Evolutionary conservation across 2,113 vertebrate species (phyloP), one percentile per base, ranked within the genome.

Genomic region (Gymnorhina tibicen): DNA sequence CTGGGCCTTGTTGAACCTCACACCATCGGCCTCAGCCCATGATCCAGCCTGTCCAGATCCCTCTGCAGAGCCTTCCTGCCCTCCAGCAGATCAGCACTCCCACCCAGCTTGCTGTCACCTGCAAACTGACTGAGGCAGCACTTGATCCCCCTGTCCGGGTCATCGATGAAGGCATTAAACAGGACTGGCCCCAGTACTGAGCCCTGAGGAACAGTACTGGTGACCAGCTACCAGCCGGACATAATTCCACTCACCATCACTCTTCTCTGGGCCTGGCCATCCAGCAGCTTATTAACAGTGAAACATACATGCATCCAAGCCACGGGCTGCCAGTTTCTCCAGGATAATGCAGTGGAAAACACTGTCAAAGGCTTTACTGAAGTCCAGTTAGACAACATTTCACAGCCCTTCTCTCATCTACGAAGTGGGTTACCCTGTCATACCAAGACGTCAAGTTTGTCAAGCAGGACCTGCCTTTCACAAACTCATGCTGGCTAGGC

Each of bases 101-200:
- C 13, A 67, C 9, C 16, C 78, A 75, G 28, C 14, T 10, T 18
- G 21, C 39, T 32, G 47, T 13, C 20, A 62, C 3, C 41, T 62
- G 20, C 2, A 10, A 41, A 46, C 5, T 46, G 17, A 1, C 23
- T 22, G n/a, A 41, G 16, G 6, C 0, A 7, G 32, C 21, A 35
- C 32, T 41, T 0, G 0, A 53, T 33, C 9, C 3, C 16, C 20
- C 24, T 1, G 2, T 42, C 8, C 26, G 63, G 7, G 6, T 62
- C 15, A 55, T 2, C 26, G 22, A 0, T 14, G 33, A 42, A n/a
- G 32, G 10, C 9, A 47, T 6, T 32, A 32, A 74, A 83, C 8
- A 79, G 15, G 11, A 66, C 20, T 18, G 12, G 27, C 2, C 1
- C 6, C 27, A 21, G 1, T 3, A 39, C 5, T 26, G 32, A 59